phyloP scores from a whole-genome alignment of 2,888 invertebrate species.

The Fragum sueziense region DNA sequence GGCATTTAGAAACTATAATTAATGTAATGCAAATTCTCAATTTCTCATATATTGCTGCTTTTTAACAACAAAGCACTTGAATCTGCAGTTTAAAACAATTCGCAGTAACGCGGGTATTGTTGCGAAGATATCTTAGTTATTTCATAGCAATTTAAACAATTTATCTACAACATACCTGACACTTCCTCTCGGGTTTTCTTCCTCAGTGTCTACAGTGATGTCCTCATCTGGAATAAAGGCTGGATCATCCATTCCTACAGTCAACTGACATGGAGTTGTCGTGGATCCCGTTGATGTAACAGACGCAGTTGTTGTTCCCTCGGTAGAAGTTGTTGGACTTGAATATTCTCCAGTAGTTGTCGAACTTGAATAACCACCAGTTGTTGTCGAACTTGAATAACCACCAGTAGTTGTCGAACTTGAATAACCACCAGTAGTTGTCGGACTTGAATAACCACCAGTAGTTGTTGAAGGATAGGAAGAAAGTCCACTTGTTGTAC shows the following conservation, averaged over 20 bases:
- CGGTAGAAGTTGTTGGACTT: background rate
- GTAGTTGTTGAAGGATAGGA: too few relatives aligned
- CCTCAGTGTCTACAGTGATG: conserved; percentile 7
- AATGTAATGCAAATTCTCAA: too few relatives aligned
- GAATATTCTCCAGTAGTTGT: too few relatives aligned
- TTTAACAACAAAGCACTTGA: too few relatives aligned
- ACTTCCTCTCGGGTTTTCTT: conserved; percentile 1
- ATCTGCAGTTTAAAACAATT: too few relatives aligned
- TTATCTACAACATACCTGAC: background rate
- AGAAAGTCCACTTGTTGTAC: too few relatives aligned
- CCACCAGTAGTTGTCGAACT: background rate
- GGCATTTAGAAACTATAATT: too few relatives aligned
- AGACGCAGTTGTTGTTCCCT: background rate
- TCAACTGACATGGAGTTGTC: conserved; percentile 24
- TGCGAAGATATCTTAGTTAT: too few relatives aligned
- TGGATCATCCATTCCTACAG: conserved; percentile 41
- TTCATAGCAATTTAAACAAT: too few relatives aligned
- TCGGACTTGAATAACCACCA: too few relatives aligned
- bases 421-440: background rate
- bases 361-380: background rate
- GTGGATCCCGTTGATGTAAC: background rate
- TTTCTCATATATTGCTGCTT: too few relatives aligned
- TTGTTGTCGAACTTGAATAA: background rate
- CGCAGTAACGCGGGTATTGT: too few relatives aligned
- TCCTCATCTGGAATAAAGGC: conserved; percentile 40